These are phyloP conservation scores for Belgica antarctica DNA, from an alignment of 2,888 invertebrate genomes.

Conservation along the genomic window DNA sequence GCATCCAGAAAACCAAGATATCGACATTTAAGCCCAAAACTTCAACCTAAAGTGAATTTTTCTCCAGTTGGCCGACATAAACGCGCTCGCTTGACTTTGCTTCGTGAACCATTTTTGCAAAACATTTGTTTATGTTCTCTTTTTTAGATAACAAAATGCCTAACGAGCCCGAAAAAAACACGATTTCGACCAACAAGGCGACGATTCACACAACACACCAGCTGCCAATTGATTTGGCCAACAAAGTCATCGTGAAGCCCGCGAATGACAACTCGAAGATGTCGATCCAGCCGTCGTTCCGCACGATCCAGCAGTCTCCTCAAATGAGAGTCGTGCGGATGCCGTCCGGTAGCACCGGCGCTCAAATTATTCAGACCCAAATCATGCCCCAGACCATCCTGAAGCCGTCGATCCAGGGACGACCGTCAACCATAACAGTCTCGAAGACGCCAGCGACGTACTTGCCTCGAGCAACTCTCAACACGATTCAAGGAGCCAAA, in stretches of 20 bases:
- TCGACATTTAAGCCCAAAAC: too few species aligned
- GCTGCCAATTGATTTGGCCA: constrained; percentile 39
- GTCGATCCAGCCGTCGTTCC: constrained; percentile 47
- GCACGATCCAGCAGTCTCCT: constrained; percentile 46
- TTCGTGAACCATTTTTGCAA: too few species aligned
- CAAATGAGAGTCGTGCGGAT: constrained; percentile 53
- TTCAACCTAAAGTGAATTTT: too few species aligned
- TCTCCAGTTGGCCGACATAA: too few species aligned
- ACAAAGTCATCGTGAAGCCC: constrained; percentile 31
- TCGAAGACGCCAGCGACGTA: constrained; percentile 53
- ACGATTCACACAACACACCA: constrained; percentile 6
- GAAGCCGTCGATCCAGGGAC: constrained; percentile 56
- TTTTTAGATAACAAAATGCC: constrained; percentile 34
- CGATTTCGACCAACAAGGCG: constrained; percentile 9
- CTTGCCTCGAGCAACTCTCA: constrained; percentile 51
- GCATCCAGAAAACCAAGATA: not conserved
- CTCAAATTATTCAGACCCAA: constrained; percentile 54
- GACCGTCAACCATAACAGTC: constrained; percentile 55
- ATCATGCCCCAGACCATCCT: constrained; percentile 58
- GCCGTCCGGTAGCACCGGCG: constrained; percentile 51
- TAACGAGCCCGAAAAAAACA: constrained; percentile 29
- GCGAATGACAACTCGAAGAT: constrained; percentile 34
- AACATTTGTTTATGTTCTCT: too few species aligned
- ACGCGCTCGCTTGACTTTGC: too few species aligned
- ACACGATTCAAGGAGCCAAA: constrained; percentile 53